Conservation (phyloP, 2,888 invertebrate genomes). For the Drosophila longiperda region DNA sequence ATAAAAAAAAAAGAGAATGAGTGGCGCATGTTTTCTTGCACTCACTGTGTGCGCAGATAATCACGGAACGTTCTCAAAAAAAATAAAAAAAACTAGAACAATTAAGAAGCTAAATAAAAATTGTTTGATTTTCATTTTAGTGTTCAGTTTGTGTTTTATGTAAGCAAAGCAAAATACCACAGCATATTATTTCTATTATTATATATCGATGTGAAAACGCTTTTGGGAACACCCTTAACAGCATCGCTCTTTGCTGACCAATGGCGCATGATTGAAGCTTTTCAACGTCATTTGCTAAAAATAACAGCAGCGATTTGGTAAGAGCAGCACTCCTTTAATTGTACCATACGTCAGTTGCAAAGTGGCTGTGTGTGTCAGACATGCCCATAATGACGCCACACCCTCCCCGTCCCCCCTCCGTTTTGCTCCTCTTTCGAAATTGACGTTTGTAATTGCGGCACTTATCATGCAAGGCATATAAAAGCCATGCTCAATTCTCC, state of each 20-base stretch:
- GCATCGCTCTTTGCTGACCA: conserved; percentile 32
- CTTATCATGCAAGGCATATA: conserved; percentile 50
- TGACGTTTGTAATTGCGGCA: conserved; percentile 50
- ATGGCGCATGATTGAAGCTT: conserved; percentile 58
- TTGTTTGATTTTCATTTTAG: too few relatives aligned
- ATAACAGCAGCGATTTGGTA: conserved; percentile 35
- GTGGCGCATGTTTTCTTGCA: conserved; percentile 49
- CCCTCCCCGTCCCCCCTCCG: neutral
- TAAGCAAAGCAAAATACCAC: neutral
- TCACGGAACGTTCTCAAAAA: conserved; percentile 32
- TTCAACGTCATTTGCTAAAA: conserved; percentile 62
- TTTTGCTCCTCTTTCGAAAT: conserved; percentile 17
- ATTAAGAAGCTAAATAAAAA: neutral
- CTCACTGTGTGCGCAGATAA: conserved; percentile 24
- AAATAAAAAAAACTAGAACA: neutral
- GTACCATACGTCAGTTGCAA: conserved; percentile 25
- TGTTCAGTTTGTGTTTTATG: neutral
- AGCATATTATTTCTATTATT: neutral
- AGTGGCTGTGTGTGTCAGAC: conserved; percentile 12
- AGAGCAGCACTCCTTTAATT: conserved; percentile 17
- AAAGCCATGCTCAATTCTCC: conserved; percentile 38
- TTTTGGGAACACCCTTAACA: conserved; percentile 17
- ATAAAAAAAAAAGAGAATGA: conserved; percentile 40
- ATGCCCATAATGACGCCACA: conserved; percentile 29
- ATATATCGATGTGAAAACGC: conserved; percentile 1